Conservation (phyloP, 2,113 vertebrate genomes). For the Sterna hirundo region DNA sequence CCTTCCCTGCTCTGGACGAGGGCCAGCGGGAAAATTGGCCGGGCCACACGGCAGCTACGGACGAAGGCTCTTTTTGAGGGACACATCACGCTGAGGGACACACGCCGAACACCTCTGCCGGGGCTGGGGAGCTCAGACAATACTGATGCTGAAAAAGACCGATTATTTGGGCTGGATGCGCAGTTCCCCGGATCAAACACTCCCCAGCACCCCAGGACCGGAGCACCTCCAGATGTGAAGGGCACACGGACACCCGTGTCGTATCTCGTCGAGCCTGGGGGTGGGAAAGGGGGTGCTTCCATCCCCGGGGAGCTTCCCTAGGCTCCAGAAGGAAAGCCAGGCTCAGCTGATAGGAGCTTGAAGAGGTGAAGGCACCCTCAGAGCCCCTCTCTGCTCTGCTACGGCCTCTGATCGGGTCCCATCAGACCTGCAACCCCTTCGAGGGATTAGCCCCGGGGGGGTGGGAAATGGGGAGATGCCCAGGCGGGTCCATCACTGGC, state of each 20-base stretch:
- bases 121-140: neutral
- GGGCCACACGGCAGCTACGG: rapidly evolving
- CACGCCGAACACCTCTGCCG: rapidly evolving
- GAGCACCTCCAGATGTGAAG: neutral
- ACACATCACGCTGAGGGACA: no score
- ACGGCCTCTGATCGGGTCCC: rapidly evolving
- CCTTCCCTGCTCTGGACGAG: neutral
- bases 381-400: neutral
- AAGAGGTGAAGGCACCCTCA: neutral
- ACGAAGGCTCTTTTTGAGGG: neutral
- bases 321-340: neutral
- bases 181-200: no score
- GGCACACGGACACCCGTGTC: neutral
- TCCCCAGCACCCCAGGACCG: neutral
- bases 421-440: neutral
- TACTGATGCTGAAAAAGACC: neutral
- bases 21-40: neutral
- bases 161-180: rapidly evolving
- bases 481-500: no score
- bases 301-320: neutral
- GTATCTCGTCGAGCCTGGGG: no score
- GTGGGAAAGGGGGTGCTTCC: no score
- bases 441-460: neutral
- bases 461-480: no score
- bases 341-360: neutral